A percentile compares a stretch with the other conserved stretches of the same genome.
phyloP scores from a whole-genome alignment of 2,888 invertebrate genomes.

The Apamea crenata region DNA sequence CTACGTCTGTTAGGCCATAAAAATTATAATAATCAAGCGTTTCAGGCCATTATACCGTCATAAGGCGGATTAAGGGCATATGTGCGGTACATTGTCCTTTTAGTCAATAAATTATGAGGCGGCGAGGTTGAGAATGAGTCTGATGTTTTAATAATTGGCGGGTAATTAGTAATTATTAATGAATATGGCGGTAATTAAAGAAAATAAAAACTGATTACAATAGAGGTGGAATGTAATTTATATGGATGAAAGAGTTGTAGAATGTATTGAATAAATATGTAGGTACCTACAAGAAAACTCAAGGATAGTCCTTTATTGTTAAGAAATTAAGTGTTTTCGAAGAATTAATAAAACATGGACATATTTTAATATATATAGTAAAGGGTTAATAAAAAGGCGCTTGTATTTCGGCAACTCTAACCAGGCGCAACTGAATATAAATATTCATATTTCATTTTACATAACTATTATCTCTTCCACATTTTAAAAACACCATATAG shows the following conservation, averaged over 20 bases:
- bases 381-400: neutral
- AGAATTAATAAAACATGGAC: neutral
- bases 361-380: neutral
- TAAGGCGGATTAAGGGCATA: constrained; percentile 71
- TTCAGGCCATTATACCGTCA: constrained; percentile 69
- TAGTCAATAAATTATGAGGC: constrained; percentile 71
- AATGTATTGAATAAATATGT: too few relatives aligned
- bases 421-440: constrained; percentile 20
- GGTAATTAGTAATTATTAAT: constrained; percentile 50
- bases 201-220: neutral
- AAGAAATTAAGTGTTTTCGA: neutral
- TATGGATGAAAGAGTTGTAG: neutral
- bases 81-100: constrained; percentile 67
- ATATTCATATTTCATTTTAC: neutral
- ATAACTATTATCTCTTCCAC: neutral
- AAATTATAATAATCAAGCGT: constrained; percentile 69
- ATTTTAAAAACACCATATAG: constrained; percentile 9
- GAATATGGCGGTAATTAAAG: constrained; percentile 27
- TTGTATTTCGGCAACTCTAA: neutral
- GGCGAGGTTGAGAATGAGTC: constrained; percentile 65
- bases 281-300: neutral
- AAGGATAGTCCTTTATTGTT: too few relatives aligned
- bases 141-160: constrained; percentile 59
- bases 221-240: neutral
- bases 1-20: constrained; percentile 62